These are phyloP conservation scores for Corythornis leucogaster DNA, from an alignment of 2,797 vertebrate genomes.

Conservation along the genomic window DNA sequence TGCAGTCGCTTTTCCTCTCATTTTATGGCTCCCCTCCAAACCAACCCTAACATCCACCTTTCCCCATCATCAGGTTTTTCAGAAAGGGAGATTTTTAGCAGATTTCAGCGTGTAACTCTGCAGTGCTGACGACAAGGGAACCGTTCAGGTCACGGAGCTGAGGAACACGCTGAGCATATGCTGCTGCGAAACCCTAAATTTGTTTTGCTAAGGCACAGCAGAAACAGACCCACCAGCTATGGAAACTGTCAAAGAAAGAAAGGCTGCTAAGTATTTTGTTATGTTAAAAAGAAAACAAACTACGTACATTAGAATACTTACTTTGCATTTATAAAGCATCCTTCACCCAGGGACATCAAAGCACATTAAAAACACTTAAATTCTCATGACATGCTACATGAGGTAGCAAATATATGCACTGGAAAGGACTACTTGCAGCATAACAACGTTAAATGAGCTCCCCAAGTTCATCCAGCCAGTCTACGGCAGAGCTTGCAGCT, in stretches of 20 bases:
- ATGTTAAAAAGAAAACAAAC: slow-evolving; percentile 36
- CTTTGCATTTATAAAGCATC: slow-evolving; percentile 66
- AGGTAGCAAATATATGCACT: background rate
- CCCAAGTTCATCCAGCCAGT: background rate
- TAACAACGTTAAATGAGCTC: accelerated
- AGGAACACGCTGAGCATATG: background rate
- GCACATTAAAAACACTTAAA: background rate
- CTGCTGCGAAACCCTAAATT: background rate
- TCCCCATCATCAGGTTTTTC: background rate
- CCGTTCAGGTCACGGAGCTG: accelerated
- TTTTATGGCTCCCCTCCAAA: background rate
- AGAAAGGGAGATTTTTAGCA: background rate
- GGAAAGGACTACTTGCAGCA: background rate
- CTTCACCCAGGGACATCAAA: slow-evolving; percentile 52
- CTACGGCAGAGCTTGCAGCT: background rate
- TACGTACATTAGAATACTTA: slow-evolving; percentile 28
- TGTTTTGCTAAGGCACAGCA: slow-evolving; percentile 24
- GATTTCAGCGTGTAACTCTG: background rate
- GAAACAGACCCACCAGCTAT: slow-evolving; percentile 37
- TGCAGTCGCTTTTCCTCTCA: background rate
- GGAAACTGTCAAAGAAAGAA: slow-evolving; percentile 31
- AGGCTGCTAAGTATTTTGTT: slow-evolving; percentile 3
- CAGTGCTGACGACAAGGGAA: background rate
- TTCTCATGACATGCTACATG: background rate
- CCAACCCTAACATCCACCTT: background rate